Evolutionary conservation across 2,888 invertebrate species (phyloP).

Genomic region (Metalampra italica): DNA sequence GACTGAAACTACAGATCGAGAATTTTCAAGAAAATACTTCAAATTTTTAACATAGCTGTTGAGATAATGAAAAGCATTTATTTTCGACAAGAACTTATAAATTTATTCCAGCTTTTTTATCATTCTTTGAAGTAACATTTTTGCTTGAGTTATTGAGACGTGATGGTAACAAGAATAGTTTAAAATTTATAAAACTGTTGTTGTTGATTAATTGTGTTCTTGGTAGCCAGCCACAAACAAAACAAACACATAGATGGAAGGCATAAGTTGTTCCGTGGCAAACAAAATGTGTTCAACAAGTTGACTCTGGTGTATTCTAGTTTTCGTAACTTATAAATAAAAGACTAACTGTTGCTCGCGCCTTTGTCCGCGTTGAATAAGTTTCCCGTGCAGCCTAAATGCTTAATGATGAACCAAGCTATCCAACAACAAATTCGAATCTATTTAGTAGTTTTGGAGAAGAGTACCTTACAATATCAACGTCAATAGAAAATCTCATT

Average conservation of each 20-base stretch:
- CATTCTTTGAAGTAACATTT: too few relatives aligned
- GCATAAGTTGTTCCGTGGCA: not conserved
- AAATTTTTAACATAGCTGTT: conserved; percentile 31
- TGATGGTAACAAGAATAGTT: not conserved
- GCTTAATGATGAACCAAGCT: too few relatives aligned
- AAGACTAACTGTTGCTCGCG: too few relatives aligned
- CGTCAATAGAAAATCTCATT: too few relatives aligned
- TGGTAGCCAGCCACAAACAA: not conserved
- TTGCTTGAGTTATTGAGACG: too few relatives aligned
- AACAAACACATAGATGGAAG: not conserved
- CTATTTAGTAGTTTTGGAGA: too few relatives aligned
- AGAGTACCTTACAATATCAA: too few relatives aligned
- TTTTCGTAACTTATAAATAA: not conserved
- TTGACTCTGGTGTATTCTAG: not conserved
- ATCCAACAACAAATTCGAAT: too few relatives aligned
- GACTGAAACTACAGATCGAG: conserved; percentile 40
- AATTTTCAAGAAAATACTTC: conserved; percentile 31
- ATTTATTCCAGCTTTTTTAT: too few relatives aligned
- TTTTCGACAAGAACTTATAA: conserved; percentile 15
- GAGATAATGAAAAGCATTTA: conserved; percentile 21
- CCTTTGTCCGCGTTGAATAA: too few relatives aligned
- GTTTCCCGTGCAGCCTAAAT: too few relatives aligned
- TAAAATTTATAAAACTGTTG: not conserved
- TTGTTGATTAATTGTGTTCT: not conserved
- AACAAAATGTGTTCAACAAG: conserved; percentile 4